These are phyloP conservation scores for Cactoblastis cactorum DNA, from an alignment of 2,888 invertebrate species.

Conservation along the genomic window DNA sequence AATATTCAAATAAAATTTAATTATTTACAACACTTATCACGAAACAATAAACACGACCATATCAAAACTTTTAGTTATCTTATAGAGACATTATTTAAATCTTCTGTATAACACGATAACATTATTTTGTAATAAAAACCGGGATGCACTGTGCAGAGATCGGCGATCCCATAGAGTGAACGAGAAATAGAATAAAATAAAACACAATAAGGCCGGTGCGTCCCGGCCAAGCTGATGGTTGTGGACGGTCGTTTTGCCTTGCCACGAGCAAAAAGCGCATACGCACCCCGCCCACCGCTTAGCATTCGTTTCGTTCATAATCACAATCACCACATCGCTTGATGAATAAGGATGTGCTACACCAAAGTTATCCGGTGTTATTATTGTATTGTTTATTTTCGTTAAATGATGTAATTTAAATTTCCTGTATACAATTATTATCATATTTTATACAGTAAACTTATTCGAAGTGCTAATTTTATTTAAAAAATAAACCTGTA, in stretches of 20 bases:
- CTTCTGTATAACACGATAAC: slow-evolving; percentile 16
- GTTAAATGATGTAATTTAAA: too few species aligned
- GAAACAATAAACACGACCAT: slow-evolving; percentile 44
- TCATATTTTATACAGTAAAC: too few species aligned
- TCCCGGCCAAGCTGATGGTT: slow-evolving; percentile 33
- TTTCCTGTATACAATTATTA: too few species aligned
- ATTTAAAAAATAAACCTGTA: too few species aligned
- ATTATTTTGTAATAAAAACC: slow-evolving; percentile 35
- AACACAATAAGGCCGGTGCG: slow-evolving; percentile 62
- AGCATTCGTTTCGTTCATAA: slow-evolving; percentile 37
- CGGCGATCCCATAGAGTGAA: slow-evolving; percentile 58
- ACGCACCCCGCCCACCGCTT: slow-evolving; percentile 52
- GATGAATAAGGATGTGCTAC: slow-evolving; percentile 28
- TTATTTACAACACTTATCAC: slow-evolving; percentile 53
- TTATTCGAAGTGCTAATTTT: too few species aligned
- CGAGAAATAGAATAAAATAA: slow-evolving; percentile 71
- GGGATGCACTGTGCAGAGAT: slow-evolving; percentile 36
- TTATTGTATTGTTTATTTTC: background rate
- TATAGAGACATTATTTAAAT: slow-evolving; percentile 53
- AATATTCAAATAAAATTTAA: slow-evolving; percentile 30
- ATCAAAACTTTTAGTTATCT: slow-evolving; percentile 48
- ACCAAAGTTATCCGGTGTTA: slow-evolving; percentile 26
- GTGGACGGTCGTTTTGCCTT: slow-evolving; percentile 37
- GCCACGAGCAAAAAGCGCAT: slow-evolving; percentile 47
- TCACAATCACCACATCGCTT: slow-evolving; percentile 29